phyloP scores from a whole-genome alignment of 2,888 invertebrate species.

The Rhabditophanes sp. region DNA sequence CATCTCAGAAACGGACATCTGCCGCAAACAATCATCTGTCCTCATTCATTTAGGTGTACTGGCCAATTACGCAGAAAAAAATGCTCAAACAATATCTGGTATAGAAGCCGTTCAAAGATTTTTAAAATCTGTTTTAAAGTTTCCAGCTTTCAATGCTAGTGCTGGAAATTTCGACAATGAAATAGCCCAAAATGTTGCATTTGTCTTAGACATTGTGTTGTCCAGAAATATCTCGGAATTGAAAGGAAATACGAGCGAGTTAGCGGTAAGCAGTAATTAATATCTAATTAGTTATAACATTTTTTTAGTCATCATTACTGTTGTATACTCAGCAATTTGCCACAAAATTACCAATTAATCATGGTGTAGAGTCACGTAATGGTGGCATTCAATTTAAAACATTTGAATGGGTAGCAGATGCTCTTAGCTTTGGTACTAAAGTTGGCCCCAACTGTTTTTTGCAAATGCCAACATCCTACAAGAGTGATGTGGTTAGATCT shows the following conservation, averaged over 20 bases:
- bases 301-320: no score
- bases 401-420: conserved; percentile 10
- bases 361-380: conserved; percentile 1
- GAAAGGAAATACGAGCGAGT: conserved; percentile 19
- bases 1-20: conserved; percentile 14
- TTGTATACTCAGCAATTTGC: conserved; percentile 15
- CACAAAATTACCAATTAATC: neutral
- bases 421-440: conserved; percentile 12
- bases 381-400: conserved; percentile 7
- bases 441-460: conserved; percentile 15
- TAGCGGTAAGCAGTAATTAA: conserved; percentile 3
- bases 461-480: conserved; percentile 13
- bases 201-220: conserved; percentile 27
- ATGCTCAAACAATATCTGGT: conserved; percentile 27
- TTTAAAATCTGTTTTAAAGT: conserved; percentile 23
- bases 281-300: no score
- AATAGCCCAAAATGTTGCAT: conserved; percentile 34
- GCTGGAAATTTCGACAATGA: conserved; percentile 37
- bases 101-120: conserved; percentile 34
- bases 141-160: conserved; percentile 28
- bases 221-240: conserved; percentile 22
- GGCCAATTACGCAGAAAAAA: conserved; percentile 29
- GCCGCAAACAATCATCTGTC: conserved; percentile 22
- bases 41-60: conserved; percentile 38
- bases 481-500: conserved; percentile 10